Evolutionary conservation across 1,140 invertebrate genomes (phyloP).

Genomic region (Limonius californicus): DNA sequence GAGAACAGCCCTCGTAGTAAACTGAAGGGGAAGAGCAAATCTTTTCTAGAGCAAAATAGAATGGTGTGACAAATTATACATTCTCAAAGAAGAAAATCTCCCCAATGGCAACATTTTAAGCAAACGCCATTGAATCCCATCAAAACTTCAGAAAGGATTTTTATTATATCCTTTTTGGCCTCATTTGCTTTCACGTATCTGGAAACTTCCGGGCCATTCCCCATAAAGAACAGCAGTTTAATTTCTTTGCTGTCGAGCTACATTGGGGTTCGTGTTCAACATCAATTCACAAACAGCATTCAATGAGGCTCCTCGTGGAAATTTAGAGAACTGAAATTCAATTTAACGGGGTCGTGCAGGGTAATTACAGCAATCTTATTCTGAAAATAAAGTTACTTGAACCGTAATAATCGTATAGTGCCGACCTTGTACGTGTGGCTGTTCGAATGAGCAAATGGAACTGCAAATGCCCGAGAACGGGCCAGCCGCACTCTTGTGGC

Average conservation of each 20-base stretch:
- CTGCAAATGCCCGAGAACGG: neutral
- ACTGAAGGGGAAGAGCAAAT: too few relatives aligned
- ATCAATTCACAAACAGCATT: neutral
- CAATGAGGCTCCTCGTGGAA: neutral
- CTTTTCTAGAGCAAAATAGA: too few relatives aligned
- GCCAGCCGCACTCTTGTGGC: neutral
- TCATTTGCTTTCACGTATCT: neutral
- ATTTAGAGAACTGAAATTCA: slow-evolving; percentile 10
- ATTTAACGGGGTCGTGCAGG: slow-evolving; percentile 2
- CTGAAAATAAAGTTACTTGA: slow-evolving; percentile 11
- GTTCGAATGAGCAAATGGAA: neutral
- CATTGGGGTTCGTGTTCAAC: neutral
- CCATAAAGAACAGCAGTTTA: neutral
- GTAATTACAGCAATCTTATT: slow-evolving; percentile 8
- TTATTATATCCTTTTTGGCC: too few relatives aligned
- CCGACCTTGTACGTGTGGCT: neutral
- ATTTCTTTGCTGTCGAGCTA: neutral
- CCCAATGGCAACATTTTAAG: too few relatives aligned
- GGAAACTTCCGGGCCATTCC: neutral
- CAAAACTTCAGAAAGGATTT: too few relatives aligned
- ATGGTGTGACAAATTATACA: too few relatives aligned
- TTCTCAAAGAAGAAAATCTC: too few relatives aligned
- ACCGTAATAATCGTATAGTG: slow-evolving; percentile 14
- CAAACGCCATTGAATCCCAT: too few relatives aligned
- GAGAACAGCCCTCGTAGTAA: too few relatives aligned